Conservation (phyloP, 2,888 invertebrate species). For the Dryocosmus kuriphilus region DNA sequence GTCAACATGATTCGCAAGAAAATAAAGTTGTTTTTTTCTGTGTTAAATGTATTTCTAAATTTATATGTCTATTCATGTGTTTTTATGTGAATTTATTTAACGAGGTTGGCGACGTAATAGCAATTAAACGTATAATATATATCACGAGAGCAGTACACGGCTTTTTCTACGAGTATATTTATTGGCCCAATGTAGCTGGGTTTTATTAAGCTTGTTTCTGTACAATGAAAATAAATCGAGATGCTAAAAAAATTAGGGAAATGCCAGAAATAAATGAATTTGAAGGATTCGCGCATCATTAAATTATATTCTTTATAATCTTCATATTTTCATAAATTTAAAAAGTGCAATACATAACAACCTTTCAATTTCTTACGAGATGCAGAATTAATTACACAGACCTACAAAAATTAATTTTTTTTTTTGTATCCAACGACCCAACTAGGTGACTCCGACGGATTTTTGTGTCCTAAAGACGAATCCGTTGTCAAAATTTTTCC, state of each 20-base stretch:
- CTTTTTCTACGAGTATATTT: background rate
- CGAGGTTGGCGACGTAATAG: background rate
- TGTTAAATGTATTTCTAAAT: background rate
- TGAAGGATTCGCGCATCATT: background rate
- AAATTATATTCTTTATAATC: background rate
- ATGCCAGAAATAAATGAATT: background rate
- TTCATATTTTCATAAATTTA: too few species aligned
- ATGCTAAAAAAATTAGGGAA: background rate
- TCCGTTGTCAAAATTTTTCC: too few species aligned
- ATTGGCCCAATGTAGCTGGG: background rate
- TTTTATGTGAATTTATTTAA: constrained; percentile 12
- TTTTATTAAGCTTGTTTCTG: background rate
- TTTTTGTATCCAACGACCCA: too few species aligned
- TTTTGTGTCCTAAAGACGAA: too few species aligned
- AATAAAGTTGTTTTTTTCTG: background rate
- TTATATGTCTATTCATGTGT: background rate
- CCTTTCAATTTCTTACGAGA: background rate
- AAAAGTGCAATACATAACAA: too few species aligned
- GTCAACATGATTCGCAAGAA: background rate
- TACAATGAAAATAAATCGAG: background rate
- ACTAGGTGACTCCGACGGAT: too few species aligned
- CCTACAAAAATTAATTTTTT: too few species aligned
- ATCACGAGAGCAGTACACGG: background rate
- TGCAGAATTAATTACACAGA: background rate
- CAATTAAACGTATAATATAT: constrained; percentile 8